Conservation (phyloP, 2,113 vertebrate genomes). For the Speoplatyrhinus poulsoni region DNA sequence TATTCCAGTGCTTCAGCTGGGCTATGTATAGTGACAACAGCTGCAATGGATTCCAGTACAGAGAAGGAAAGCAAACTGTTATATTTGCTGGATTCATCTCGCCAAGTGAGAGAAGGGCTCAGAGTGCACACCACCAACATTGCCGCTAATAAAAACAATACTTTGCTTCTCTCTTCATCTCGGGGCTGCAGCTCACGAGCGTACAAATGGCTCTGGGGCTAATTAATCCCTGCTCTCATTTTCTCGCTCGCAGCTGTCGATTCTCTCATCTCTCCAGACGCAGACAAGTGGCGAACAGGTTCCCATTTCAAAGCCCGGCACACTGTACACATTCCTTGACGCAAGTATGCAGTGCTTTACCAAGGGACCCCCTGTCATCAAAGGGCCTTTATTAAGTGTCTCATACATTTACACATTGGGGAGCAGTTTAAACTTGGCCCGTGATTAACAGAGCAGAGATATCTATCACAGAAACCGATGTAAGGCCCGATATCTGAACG, state of each 20-base stretch:
- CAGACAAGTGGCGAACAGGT: slow-evolving; percentile 79
- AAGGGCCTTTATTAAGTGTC: slow-evolving; percentile 77
- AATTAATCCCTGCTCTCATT: slow-evolving; percentile 76
- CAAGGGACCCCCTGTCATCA: slow-evolving; percentile 72
- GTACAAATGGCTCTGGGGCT: slow-evolving; percentile 54
- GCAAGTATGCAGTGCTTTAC: slow-evolving; percentile 41
- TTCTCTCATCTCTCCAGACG: slow-evolving; percentile 65
- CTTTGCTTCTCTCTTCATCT: slow-evolving; percentile 75
- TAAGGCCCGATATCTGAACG: slow-evolving; percentile 71
- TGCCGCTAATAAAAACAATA: slow-evolving; percentile 78
- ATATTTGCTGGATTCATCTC: slow-evolving; percentile 67
- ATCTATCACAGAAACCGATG: slow-evolving; percentile 72
- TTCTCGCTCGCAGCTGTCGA: slow-evolving; percentile 70
- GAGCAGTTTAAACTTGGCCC: slow-evolving; percentile 76
- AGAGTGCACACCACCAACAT: slow-evolving; percentile 75
- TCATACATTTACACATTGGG: slow-evolving; percentile 79
- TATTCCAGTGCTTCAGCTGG: slow-evolving; percentile 63
- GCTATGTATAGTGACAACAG: slow-evolving; percentile 69
- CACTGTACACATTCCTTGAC: slow-evolving; percentile 68
- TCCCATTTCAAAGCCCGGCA: slow-evolving; percentile 75
- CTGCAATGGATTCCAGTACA: slow-evolving; percentile 69
- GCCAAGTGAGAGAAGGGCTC: slow-evolving; percentile 50
- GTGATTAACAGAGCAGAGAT: slow-evolving; percentile 67
- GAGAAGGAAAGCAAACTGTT: slow-evolving; percentile 54
- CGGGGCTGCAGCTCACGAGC: slow-evolving; percentile 41